Conservation (phyloP, 2,113 vertebrate genomes). For the Semicossyphus pulcher region DNA sequence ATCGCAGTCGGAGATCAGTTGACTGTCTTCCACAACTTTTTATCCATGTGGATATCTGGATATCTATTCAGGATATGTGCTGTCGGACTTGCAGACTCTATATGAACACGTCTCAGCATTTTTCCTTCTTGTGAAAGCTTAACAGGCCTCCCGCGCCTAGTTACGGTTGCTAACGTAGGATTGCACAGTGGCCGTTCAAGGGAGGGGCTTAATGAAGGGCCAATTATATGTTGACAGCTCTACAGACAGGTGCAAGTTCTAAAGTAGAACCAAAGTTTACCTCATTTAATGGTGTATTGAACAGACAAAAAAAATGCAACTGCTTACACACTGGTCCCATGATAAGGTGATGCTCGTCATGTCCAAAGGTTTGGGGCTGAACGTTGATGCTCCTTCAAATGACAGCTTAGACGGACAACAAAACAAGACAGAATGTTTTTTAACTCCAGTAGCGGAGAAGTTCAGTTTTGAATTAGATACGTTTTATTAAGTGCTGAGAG, state of each 20-base stretch:
- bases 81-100: too few relatives aligned
- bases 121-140: too few relatives aligned
- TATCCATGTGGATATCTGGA: too few relatives aligned
- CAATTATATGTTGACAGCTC: too few relatives aligned
- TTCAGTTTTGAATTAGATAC: neutral
- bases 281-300: neutral
- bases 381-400: slow-evolving; percentile 81
- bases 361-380: slow-evolving; percentile 93
- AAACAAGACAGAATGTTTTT: neutral
- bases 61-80: too few relatives aligned
- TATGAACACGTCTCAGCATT: too few relatives aligned
- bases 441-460: neutral
- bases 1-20: too few relatives aligned
- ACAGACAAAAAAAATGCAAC: neutral
- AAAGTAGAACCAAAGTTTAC: neutral
- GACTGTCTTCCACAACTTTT: too few relatives aligned
- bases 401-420: slow-evolving; percentile 55
- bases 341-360: slow-evolving; percentile 94
- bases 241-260: neutral
- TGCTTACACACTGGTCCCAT: slow-evolving; percentile 93
- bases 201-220: too few relatives aligned
- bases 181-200: too few relatives aligned
- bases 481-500: neutral
- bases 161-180: too few relatives aligned
- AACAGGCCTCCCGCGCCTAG: too few relatives aligned